Evolutionary conservation across 2,113 vertebrate species (phyloP).

Genomic region (Ceratotherium simum): DNA sequence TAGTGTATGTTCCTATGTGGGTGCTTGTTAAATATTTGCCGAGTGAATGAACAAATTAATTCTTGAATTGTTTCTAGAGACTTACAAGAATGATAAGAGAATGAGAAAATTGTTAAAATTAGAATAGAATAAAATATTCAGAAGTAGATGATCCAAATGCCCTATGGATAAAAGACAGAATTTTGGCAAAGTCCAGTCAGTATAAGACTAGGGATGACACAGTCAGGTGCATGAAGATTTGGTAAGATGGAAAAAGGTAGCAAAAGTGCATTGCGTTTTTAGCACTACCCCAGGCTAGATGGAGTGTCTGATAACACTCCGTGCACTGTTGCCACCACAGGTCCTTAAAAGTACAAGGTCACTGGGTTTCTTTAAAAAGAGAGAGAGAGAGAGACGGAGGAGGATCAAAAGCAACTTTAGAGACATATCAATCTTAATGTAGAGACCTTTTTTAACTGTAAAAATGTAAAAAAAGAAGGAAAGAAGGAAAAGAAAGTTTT

Average conservation of each 20-base stretch:
- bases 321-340: background rate
- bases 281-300: background rate
- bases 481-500: background rate
- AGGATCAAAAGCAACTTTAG: background rate
- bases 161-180: background rate
- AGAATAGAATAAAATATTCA: constrained; percentile 51
- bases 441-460: background rate
- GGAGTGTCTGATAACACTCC: background rate
- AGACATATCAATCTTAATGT: background rate
- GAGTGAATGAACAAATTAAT: background rate
- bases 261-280: background rate
- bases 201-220: background rate
- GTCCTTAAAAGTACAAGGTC: background rate
- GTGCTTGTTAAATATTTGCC: constrained; percentile 53
- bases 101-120: constrained; percentile 52
- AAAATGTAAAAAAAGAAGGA: background rate
- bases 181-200: background rate
- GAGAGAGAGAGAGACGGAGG: background rate
- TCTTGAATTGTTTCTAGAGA: constrained; percentile 27
- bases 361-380: background rate
- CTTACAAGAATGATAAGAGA: constrained; percentile 58
- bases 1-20: constrained; percentile 3
- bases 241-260: background rate
- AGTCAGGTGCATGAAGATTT: background rate
- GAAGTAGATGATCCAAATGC: constrained; percentile 4